A percentile compares a stretch with the other conserved stretches of the same genome.
phyloP scores from a whole-genome alignment of 1,140 invertebrate genomes.

The Caenorhabditis latens region DNA sequence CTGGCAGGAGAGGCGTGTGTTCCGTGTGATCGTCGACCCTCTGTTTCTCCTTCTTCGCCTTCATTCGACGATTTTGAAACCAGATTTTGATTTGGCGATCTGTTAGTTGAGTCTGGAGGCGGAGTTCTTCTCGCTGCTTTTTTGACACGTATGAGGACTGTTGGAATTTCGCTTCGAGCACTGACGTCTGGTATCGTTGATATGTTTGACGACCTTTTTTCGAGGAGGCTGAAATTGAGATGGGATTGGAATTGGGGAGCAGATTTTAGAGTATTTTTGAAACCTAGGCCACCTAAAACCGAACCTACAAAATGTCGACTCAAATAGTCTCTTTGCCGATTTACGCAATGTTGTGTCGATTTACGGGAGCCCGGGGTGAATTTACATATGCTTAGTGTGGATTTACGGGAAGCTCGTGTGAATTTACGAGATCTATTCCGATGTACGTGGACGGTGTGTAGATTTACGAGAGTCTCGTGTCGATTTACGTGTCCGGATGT shows the following conservation, averaged over 20 bases:
- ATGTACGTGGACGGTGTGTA: no score
- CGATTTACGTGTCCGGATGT: no score
- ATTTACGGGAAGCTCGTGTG: no score
- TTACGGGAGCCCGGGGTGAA: no score
- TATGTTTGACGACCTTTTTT: conserved; percentile 79
- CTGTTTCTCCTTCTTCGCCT: conserved; percentile 73
- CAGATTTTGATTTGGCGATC: conserved; percentile 75
- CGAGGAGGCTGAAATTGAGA: conserved; percentile 68
- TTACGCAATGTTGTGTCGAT: no score
- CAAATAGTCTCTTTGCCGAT: no score
- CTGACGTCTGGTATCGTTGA: conserved; percentile 79
- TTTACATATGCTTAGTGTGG: no score
- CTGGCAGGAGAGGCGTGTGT: conserved; percentile 64
- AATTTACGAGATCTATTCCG: no score
- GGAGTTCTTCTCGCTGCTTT: conserved; percentile 73
- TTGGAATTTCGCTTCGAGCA: conserved; percentile 72
- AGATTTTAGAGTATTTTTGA: background rate
- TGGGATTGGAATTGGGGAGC: background rate
- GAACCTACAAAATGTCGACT: no score
- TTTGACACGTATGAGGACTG: conserved; percentile 70
- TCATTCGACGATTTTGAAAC: conserved; percentile 75
- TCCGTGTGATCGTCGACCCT: conserved; percentile 66
- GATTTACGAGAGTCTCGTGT: no score
- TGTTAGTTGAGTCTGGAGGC: conserved; percentile 70
- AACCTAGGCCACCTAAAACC: no score